A percentile compares a stretch with the other conserved stretches of the same genome.
Evolutionary conservation across 2,113 vertebrate species (phyloP).

Genomic region (Scomber scombrus): DNA sequence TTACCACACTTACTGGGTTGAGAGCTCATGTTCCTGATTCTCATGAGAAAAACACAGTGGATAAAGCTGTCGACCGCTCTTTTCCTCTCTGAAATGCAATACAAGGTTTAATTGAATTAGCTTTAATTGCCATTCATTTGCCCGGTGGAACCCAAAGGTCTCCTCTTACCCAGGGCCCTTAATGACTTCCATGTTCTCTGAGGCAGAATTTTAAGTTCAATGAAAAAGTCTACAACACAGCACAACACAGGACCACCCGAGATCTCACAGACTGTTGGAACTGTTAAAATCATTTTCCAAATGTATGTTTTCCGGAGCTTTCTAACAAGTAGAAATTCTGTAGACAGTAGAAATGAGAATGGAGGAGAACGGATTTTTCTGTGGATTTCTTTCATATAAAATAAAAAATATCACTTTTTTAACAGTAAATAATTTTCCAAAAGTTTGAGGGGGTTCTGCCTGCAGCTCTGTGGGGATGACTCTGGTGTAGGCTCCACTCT

Average conservation of each 20-base stretch:
- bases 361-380: background rate
- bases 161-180: slow-evolving; percentile 61
- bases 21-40: slow-evolving; percentile 55
- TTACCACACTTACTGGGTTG: slow-evolving; percentile 26
- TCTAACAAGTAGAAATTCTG: background rate
- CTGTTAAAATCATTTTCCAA: slow-evolving; percentile 1
- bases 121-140: slow-evolving; percentile 67
- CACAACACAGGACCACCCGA: slow-evolving; percentile 16
- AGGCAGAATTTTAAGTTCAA: slow-evolving; percentile 43
- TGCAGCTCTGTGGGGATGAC: too few species aligned
- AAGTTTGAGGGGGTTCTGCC: too few species aligned
- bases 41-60: slow-evolving; percentile 57
- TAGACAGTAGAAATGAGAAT: slow-evolving; percentile 2
- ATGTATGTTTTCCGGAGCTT: slow-evolving; percentile 2
- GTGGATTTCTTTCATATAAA: background rate
- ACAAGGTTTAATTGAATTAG: slow-evolving; percentile 71
- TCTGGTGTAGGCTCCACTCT: too few species aligned
- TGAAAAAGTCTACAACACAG: slow-evolving; percentile 18
- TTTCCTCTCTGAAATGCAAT: slow-evolving; percentile 54
- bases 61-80: slow-evolving; percentile 29
- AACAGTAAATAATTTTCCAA: too few species aligned
- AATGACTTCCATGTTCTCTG: slow-evolving; percentile 73
- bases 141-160: slow-evolving; percentile 48
- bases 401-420: background rate
- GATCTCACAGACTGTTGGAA: background rate